Evolutionary conservation across 2,888 invertebrate genomes (phyloP), one percentile per base, ranked within the genome.

Genomic region (Nyleta sp.): DNA sequence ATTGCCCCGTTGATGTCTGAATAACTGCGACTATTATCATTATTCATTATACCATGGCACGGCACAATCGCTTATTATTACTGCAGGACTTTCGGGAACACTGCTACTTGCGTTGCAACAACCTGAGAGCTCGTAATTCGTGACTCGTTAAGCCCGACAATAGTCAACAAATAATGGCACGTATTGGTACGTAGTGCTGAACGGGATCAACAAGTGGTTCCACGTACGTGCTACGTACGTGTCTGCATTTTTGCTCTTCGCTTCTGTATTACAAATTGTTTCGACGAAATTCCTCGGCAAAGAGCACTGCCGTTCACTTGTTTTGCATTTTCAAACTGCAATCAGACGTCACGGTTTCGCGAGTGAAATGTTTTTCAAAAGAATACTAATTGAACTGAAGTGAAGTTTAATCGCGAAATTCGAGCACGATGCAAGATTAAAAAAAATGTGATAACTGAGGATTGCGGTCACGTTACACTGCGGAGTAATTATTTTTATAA

Each of bases 121-220:
- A 73, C 50, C 62, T 44, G 33, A 20, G 55, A 33, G 60, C 72
- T 72, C 77, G 72, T 72, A 72, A 72, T 78, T 78, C 67, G 77
- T 78, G 55, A 72, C 77, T 78, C 77, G 77, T 78, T 78, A 78
- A 78, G 72, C 77, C 71, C 68, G 72, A 78, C 77, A 78, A 77
- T 77, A 77, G 77, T 67, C 77, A 77, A 72, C 72, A 77, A 72
- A 77, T 77, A 77, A 77, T 74, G 74, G 67, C 72, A 72, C 72
- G 65, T 67, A 72, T 55, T 67, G 59, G 18, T 72, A 53, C 72
- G 67, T 44, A 67, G 77, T 33, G 33, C 67, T 48, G 55, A 77
- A 77, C 72, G 72, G 55, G 77, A 77, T 77, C 71, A 77, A 72
- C 77, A 72, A 77, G 72, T 77, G 72, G 65, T 62, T 62, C 67